A percentile compares a stretch with the other conserved stretches of the same genome.
These are phyloP conservation scores for Noctilio leporinus DNA, from an alignment of 2,113 vertebrate genomes.

Conservation along the genomic window DNA sequence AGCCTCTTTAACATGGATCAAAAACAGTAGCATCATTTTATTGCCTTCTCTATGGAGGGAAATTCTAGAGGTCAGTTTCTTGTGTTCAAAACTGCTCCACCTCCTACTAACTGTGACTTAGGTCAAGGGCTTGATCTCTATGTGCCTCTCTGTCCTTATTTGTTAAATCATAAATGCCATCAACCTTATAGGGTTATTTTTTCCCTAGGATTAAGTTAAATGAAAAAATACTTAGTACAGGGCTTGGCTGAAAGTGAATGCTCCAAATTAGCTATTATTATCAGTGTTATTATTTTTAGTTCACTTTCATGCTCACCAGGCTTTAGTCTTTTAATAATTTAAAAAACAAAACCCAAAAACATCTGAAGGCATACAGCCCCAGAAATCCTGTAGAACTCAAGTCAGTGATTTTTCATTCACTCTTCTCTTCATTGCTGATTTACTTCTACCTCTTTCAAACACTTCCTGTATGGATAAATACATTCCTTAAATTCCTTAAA, in stretches of 20 bases:
- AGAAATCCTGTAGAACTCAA: neutral
- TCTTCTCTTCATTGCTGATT: neutral
- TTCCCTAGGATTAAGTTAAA: neutral
- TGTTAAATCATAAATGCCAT: neutral
- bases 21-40: neutral
- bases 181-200: neutral
- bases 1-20: neutral
- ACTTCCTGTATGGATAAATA: neutral
- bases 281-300: neutral
- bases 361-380: neutral
- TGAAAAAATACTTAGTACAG: neutral
- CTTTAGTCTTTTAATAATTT: neutral
- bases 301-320: neutral
- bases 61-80: neutral
- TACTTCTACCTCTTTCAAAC: neutral
- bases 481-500: neutral
- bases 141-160: neutral
- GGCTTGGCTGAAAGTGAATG: neutral
- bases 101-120: neutral
- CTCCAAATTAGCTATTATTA: neutral
- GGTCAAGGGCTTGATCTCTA: neutral
- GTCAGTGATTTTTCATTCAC: neutral
- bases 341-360: neutral
- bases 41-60: neutral
- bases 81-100: neutral